A percentile compares a stretch with the other conserved stretches of the same genome.
Conservation (phyloP, 1,140 invertebrate genomes). For the Branchinecta lynchi region DNA sequence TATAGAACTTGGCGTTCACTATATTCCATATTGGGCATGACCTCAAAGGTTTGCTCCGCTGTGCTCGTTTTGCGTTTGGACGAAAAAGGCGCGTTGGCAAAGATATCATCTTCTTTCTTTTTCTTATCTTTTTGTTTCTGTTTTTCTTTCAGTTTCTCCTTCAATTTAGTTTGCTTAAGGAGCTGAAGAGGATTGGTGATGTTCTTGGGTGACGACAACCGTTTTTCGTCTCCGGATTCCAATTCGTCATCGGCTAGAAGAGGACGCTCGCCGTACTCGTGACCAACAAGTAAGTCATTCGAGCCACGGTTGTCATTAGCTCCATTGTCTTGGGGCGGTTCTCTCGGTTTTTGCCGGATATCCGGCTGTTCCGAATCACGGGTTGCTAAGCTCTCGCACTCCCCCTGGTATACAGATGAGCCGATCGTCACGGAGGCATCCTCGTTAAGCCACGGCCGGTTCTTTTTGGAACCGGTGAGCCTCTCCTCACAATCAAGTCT, state of each 20-base stretch:
- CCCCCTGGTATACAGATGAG: conserved; percentile 51
- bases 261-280: conserved; percentile 61
- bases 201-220: conserved; percentile 27
- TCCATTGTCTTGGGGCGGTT: conserved; percentile 19
- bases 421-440: conserved; percentile 49
- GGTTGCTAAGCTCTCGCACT: conserved; percentile 49
- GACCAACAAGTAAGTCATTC: conserved; percentile 43
- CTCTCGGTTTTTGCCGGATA: conserved; percentile 20
- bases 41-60: conserved; percentile 13
- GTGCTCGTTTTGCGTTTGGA: conserved; percentile 11
- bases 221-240: conserved; percentile 41
- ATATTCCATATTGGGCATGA: conserved; percentile 20
- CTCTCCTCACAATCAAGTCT: conserved; percentile 40
- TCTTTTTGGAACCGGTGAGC: conserved; percentile 26
- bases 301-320: conserved; percentile 21
- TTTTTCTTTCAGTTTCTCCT: conserved; percentile 22
- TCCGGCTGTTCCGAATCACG: conserved; percentile 23
- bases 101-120: conserved; percentile 41
- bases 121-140: conserved; percentile 21
- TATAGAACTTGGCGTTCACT: conserved; percentile 24
- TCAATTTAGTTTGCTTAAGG: conserved; percentile 15
- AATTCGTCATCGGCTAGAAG: conserved; percentile 61
- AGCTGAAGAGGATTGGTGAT: conserved; percentile 17
- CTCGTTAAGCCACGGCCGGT: conserved; percentile 30
- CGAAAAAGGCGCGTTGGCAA: conserved; percentile 52